These are phyloP conservation scores for Parnassius smintheus DNA, from an alignment of 2,888 invertebrate genomes.

Conservation along the genomic window DNA sequence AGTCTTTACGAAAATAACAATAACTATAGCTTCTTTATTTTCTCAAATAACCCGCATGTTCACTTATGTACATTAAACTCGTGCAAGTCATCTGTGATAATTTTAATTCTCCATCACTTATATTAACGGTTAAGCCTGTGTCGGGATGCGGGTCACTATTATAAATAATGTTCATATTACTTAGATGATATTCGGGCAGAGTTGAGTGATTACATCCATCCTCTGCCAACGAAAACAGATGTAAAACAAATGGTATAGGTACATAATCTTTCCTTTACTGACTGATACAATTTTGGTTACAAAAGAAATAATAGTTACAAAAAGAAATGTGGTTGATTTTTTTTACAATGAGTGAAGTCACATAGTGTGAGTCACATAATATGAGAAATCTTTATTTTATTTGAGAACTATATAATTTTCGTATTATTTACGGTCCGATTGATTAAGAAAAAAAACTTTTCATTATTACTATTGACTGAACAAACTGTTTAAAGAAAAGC, in stretches of 20 bases:
- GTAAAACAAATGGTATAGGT: background rate
- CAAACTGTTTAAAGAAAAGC: too few relatives aligned
- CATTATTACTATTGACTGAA: too few relatives aligned
- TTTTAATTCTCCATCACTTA: conserved; percentile 45
- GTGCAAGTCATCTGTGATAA: conserved; percentile 43
- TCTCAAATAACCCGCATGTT: conserved; percentile 42
- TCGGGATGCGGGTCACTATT: conserved; percentile 45
- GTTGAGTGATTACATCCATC: background rate
- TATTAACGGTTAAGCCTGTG: conserved; percentile 43
- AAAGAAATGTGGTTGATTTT: too few relatives aligned
- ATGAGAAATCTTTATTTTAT: too few relatives aligned
- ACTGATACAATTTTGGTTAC: background rate
- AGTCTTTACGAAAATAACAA: background rate
- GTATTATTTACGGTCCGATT: too few relatives aligned
- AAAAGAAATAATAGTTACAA: background rate
- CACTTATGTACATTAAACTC: conserved; percentile 30
- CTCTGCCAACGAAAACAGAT: background rate
- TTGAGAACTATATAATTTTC: too few relatives aligned
- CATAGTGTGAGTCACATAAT: too few relatives aligned
- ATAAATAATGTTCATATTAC: conserved; percentile 25
- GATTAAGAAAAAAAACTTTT: too few relatives aligned
- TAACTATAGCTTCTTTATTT: conserved; percentile 14
- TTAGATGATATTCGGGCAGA: background rate
- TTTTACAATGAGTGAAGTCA: too few relatives aligned
- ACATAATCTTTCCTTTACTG: background rate